Conservation (phyloP, 2,888 invertebrate species). For the Pilophorus perplexus region DNA sequence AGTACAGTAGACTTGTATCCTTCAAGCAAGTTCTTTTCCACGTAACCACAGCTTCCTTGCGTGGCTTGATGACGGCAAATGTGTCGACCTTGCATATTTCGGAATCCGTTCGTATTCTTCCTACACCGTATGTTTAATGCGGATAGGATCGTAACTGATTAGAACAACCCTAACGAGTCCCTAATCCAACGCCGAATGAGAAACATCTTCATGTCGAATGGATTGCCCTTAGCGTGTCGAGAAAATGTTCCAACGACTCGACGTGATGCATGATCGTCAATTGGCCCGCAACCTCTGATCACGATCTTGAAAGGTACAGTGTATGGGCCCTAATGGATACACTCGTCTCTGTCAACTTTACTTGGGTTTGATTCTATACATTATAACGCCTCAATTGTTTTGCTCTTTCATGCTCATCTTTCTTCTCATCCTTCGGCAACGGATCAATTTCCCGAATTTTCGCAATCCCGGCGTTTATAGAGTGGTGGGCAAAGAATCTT, state of each 20-base stretch:
- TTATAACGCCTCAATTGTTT: constrained; percentile 17
- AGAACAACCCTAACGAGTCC: no score
- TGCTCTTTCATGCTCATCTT: constrained; percentile 21
- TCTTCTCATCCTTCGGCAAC: not conserved
- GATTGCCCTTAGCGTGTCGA: constrained; percentile 21
- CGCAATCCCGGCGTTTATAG: not conserved
- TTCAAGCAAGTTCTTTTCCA: no score
- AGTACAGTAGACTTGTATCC: no score
- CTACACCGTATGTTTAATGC: no score
- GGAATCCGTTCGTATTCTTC: no score
- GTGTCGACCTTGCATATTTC: no score
- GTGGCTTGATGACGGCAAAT: no score
- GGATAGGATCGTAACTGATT: no score
- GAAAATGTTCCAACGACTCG: not conserved
- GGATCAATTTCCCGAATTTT: not conserved
- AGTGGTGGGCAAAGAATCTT: not conserved
- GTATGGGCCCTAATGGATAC: constrained; percentile 12
- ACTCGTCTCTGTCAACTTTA: constrained; percentile 5
- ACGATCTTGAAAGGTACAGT: constrained; percentile 22
- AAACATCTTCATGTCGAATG: not conserved
- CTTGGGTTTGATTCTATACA: constrained; percentile 3
- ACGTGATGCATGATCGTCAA: constrained; percentile 13
- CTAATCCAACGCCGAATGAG: not conserved
- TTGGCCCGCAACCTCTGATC: constrained; percentile 1
- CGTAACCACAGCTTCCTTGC: no score